Evolutionary conservation across 35 echinoderm and acorn worm species (phyloP), one percentile per base, ranked within the genome.

Genomic region (Ophiothrix spiculata): DNA sequence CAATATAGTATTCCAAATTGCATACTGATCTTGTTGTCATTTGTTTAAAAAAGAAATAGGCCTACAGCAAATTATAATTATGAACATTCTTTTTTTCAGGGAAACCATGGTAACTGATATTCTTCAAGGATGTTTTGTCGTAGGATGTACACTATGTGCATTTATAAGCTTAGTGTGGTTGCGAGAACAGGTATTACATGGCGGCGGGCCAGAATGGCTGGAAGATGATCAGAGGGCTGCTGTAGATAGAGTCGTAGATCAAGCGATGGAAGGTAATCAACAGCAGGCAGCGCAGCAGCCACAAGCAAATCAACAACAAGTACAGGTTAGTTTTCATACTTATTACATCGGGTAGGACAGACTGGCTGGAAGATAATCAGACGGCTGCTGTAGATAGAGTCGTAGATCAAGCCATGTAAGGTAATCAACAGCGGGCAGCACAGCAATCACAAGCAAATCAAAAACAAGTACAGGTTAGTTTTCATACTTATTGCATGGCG

Each of bases 161-260:
- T 93, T 98, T 78, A 93, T 98, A 36, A 98, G 95, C 46, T 46
- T 98, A 42, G 95, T 98, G 21, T 93, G 92, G 87, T 75, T 98
- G 17, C 69, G 95, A 49, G 95, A 98, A 73, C 95, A 98, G 86
- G 91, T 98, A 13, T 79, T 88, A 38, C 92, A 98, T 77, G 95
- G 95, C 1, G 95, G 95, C 0, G 95, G 95, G 42, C 95, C 95
- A 14, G 88, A 98, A 23, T 98, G 95, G 95, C 75, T 98, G 32
- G 92, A 98, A 74, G 90, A 92, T 38, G 77, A 86, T 82, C 56
- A n/a, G 34, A 39, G 79, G 35, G 40, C 80, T 35, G 88, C 38
- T 38, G 79, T 25, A 25, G 45, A 77, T 4, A 80, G 81, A 49
- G 73, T 77, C 28, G 64, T 75, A 31, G 88, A 90, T 31, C 80